Conservation (phyloP, 2,113 vertebrate species). For the Heterotilapia buettikoferi region DNA sequence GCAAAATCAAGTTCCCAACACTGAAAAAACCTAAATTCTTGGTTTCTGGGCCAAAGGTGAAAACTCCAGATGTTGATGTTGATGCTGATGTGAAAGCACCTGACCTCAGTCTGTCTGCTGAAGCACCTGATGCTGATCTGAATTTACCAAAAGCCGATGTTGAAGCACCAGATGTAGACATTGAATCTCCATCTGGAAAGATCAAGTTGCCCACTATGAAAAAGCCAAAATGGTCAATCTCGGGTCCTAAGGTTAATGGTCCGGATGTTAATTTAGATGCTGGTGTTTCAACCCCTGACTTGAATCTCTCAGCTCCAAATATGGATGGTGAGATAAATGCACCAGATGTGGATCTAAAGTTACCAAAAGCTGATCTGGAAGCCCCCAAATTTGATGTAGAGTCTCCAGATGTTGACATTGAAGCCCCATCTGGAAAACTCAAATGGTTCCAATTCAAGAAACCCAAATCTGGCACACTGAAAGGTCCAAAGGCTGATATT, state of each 20-base stretch:
- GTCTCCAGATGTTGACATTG: slow-evolving; percentile 38
- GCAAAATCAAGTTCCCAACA: slow-evolving; percentile 54
- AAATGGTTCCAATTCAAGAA: slow-evolving; percentile 59
- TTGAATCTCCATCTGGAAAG: slow-evolving; percentile 44
- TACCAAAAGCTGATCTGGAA: slow-evolving; percentile 48
- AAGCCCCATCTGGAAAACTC: slow-evolving; percentile 47
- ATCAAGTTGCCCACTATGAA: slow-evolving; percentile 54
- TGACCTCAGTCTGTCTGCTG: slow-evolving; percentile 31
- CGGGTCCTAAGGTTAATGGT: slow-evolving; percentile 33
- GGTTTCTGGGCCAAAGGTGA: slow-evolving; percentile 4
- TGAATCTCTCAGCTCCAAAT: slow-evolving; percentile 42
- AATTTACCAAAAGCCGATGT: slow-evolving; percentile 41
- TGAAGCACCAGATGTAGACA: slow-evolving; percentile 27
- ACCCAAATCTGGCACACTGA: slow-evolving; percentile 37
- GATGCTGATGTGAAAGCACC: slow-evolving; percentile 34
- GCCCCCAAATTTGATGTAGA: slow-evolving; percentile 38
- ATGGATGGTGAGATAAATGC: slow-evolving; percentile 41
- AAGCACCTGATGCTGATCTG: slow-evolving; percentile 39
- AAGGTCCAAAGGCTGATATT: slow-evolving; percentile 38
- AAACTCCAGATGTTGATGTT: neutral
- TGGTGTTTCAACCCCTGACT: slow-evolving; percentile 29
- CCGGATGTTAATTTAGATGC: slow-evolving; percentile 47
- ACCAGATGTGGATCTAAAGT: slow-evolving; percentile 45
- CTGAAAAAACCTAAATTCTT: slow-evolving; percentile 46
- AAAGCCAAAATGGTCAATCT: slow-evolving; percentile 28